Evolutionary conservation across 2,797 vertebrate species (phyloP).

Genomic region (Oreochromis mossambicus): DNA sequence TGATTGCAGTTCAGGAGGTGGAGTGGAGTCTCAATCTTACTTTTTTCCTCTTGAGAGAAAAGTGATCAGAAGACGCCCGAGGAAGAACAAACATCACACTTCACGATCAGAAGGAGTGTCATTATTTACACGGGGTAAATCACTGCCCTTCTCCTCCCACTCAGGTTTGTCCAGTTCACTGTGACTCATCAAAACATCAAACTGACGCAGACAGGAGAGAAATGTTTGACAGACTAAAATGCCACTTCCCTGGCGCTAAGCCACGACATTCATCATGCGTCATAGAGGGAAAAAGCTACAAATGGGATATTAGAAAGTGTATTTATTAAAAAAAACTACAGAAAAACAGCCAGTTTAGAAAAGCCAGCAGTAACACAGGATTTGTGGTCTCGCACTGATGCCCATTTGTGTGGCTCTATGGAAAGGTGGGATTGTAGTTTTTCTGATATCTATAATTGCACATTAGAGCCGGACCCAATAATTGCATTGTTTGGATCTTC

Average conservation of each 20-base stretch:
- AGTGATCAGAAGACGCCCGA: background rate
- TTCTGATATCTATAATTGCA: no score
- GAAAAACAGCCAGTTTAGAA: background rate
- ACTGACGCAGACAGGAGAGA: background rate
- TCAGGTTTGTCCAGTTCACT: background rate
- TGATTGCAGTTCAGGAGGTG: slow-evolving; percentile 8
- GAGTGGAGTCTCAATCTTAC: background rate
- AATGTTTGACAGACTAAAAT: background rate
- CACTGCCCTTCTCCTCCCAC: slow-evolving; percentile 11
- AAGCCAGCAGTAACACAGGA: background rate
- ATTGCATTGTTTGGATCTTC: no score
- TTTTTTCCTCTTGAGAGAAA: background rate
- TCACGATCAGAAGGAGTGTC: background rate
- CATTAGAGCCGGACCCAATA: no score
- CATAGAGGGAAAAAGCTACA: background rate
- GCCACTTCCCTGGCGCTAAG: background rate
- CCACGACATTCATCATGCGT: background rate
- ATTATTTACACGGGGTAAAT: slow-evolving; percentile 2
- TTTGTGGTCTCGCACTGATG: background rate
- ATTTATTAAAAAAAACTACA: background rate
- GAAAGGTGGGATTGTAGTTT: background rate
- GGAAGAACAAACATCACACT: background rate
- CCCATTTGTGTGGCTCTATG: background rate
- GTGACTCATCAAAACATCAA: slow-evolving; percentile 40
- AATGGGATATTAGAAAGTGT: background rate